Percentiles rank a stretch among this genome's conserved stretches.
Conservation (phyloP, 2,113 vertebrate genomes). For the Octodon degus region DNA sequence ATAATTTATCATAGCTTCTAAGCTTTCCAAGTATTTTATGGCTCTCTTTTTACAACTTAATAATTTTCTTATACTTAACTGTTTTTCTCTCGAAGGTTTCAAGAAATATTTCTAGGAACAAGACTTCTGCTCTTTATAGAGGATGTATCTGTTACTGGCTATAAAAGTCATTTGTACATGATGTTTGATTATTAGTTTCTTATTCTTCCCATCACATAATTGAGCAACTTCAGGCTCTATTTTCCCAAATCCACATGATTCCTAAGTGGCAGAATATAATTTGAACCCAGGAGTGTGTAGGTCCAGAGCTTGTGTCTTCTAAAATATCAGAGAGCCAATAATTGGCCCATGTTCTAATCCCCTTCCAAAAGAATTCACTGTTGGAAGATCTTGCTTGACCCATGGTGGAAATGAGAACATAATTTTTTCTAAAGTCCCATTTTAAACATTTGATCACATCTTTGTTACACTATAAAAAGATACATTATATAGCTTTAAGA, state of each 20-base stretch:
- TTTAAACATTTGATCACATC: background rate
- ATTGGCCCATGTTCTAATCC: background rate
- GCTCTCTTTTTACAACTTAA: constrained; percentile 69
- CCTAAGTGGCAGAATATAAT: background rate
- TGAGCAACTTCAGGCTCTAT: background rate
- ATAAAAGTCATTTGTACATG: background rate
- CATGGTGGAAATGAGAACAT: background rate
- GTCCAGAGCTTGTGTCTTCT: background rate
- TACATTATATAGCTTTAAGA: background rate
- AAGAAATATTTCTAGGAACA: background rate
- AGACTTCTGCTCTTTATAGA: background rate
- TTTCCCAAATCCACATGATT: background rate
- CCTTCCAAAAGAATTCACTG: background rate
- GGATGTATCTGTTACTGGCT: background rate
- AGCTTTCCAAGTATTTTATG: constrained; percentile 74
- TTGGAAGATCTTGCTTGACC: background rate
- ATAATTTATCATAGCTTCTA: constrained; percentile 64
- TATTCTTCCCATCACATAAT: background rate
- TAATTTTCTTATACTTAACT: constrained; percentile 75
- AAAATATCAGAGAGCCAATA: background rate
- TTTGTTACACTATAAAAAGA: constrained; percentile 5
- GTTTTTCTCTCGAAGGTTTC: constrained; percentile 52
- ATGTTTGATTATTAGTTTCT: background rate
- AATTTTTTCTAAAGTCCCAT: background rate
- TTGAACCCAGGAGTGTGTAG: background rate